Evolutionary conservation across 2,888 invertebrate genomes (phyloP).

Genomic region (Pilophorus perplexus): DNA sequence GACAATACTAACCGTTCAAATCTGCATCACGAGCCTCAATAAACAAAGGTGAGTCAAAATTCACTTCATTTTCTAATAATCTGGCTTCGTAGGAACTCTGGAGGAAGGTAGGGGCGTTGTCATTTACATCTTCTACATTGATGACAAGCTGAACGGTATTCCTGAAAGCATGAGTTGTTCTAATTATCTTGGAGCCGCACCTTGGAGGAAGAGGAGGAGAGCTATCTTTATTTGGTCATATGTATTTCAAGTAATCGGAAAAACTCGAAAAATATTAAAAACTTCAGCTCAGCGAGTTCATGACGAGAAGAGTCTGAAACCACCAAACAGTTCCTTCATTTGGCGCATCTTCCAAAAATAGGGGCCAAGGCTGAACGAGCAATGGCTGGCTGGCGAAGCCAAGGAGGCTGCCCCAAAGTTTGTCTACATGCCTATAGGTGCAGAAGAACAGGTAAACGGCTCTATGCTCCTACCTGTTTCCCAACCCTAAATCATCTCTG

Average conservation of each 20-base stretch:
- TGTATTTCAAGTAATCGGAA: too few species aligned
- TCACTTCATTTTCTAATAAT: constrained; percentile 74
- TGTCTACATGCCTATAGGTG: not conserved
- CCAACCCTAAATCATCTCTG: constrained; percentile 78
- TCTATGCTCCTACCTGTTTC: constrained; percentile 60
- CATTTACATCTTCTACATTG: constrained; percentile 82
- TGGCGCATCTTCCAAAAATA: too few species aligned
- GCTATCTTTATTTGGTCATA: not conserved
- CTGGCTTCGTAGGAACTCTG: constrained; percentile 79
- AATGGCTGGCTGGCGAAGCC: not conserved
- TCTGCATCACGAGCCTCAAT: constrained; percentile 83
- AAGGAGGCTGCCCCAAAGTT: not conserved
- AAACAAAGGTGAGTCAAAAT: constrained; percentile 72
- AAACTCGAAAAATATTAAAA: too few species aligned
- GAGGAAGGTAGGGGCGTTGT: constrained; percentile 81
- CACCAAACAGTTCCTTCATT: too few species aligned
- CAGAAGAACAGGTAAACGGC: not conserved
- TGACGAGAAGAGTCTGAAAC: too few species aligned
- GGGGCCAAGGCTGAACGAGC: too few species aligned
- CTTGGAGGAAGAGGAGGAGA: not conserved
- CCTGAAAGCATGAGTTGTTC: constrained; percentile 46
- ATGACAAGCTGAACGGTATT: constrained; percentile 81
- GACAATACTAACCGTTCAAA: constrained; percentile 63
- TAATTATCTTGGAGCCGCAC: not conserved
- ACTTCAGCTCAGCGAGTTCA: too few species aligned